Evolutionary conservation across 2,888 invertebrate species (phyloP), one percentile per base, ranked within the genome.

Genomic region (Acronicta leporina): DNA sequence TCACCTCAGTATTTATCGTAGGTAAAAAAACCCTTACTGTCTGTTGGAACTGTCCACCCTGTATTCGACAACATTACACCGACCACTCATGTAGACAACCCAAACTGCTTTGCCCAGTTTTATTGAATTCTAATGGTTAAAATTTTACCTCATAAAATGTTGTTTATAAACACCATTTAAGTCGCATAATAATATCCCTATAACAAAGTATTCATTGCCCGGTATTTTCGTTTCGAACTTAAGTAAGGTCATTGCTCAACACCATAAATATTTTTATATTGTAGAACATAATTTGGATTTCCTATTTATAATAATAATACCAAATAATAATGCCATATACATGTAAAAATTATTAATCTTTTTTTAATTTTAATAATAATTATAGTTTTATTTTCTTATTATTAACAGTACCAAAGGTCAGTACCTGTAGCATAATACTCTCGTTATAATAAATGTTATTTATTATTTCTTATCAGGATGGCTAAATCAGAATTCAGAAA

Each of bases 371-470:
- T 64, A 73, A 67, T 25, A 54, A 58, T 69, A 67, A 49, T 33
- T 72, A 71, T 73, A 75, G 63, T 72, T 73, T 65, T 71, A 75
- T 73, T 65, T 71, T 75, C 64, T 70, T 75, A 73, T 74, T 20
- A 20, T 79, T 76, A 77, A 80, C 79, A 77, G 81, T 77, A 81
- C 85, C 85, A 85, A 88, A 87, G 87, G 89, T 85, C 92, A 87
- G 94, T 94, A 92, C 93, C 94, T 93, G 92, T 91, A 89, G 77
- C 75, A 84, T 86, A 90, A 94, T 94, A 92, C 94, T 94, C 93
- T 54, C 33, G 60, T 11, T 60, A 74, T 77, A 55, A 75, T 76
- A 78, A 72, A 75, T 79, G 72, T 80, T 81, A 72, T 83, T 83
- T 82, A 84, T 79, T 83, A 82, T 85, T 82, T 79, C 85, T 80